Evolutionary conservation across 2,888 invertebrate species (phyloP).

Genomic region (Acanthopleura granulata): DNA sequence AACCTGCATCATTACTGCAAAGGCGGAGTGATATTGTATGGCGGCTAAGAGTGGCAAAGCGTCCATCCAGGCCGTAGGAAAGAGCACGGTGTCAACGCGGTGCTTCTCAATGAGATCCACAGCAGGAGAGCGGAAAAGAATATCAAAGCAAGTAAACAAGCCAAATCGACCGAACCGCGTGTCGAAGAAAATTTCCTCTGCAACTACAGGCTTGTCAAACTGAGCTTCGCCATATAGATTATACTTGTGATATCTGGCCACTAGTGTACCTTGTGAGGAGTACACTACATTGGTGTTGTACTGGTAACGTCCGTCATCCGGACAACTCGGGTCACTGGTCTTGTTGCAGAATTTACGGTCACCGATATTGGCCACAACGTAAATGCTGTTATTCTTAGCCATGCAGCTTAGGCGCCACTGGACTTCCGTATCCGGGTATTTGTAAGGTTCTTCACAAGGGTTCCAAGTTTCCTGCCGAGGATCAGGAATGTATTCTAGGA

Average conservation of each 20-base stretch:
- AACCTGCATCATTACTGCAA: slow-evolving; percentile 78
- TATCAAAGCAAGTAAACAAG: slow-evolving; percentile 86
- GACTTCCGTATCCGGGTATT: slow-evolving; percentile 31
- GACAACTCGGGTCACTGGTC: slow-evolving; percentile 37
- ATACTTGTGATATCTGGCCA: slow-evolving; percentile 77
- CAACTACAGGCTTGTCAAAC: slow-evolving; percentile 66
- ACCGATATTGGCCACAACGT: slow-evolving; percentile 80
- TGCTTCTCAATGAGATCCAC: slow-evolving; percentile 74
- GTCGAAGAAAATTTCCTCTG: slow-evolving; percentile 49
- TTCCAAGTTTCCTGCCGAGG: slow-evolving; percentile 72
- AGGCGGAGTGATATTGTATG: slow-evolving; percentile 76
- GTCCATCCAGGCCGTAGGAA: slow-evolving; percentile 85
- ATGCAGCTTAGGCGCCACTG: slow-evolving; percentile 72
- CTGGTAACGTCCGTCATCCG: slow-evolving; percentile 48
- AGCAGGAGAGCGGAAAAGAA: slow-evolving; percentile 81
- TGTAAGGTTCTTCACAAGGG: slow-evolving; percentile 45
- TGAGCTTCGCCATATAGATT: slow-evolving; percentile 71
- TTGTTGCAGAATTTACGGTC: slow-evolving; percentile 75
- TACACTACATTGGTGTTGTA: slow-evolving; percentile 87
- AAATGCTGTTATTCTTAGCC: slow-evolving; percentile 75
- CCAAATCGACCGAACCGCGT: slow-evolving; percentile 71
- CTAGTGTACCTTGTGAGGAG: slow-evolving; percentile 79
- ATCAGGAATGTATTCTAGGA: slow-evolving; percentile 51
- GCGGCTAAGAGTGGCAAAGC: slow-evolving; percentile 76
- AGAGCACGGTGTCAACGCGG: slow-evolving; percentile 77